These are phyloP conservation scores for Dendrolimus pini DNA, from an alignment of 2,888 invertebrate genomes.

Conservation along the genomic window DNA sequence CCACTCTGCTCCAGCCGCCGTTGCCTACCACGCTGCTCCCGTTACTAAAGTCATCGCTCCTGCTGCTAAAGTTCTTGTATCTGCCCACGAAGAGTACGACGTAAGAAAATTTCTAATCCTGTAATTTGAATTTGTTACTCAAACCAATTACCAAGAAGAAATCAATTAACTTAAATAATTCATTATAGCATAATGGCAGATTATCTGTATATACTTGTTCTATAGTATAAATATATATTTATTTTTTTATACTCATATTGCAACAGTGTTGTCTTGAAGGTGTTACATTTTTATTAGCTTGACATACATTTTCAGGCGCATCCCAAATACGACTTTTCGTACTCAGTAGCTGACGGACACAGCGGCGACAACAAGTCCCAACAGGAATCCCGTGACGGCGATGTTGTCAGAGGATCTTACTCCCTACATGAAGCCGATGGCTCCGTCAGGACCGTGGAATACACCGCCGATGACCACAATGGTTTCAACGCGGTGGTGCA, in stretches of 20 bases:
- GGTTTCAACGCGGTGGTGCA: constrained; percentile 57
- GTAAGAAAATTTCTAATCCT: not conserved
- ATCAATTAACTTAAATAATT: no score
- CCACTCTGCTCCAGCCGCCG: constrained; percentile 26
- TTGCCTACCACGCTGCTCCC: constrained; percentile 27
- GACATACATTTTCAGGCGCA: constrained; percentile 8
- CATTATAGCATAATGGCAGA: no score
- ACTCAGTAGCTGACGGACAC: constrained; percentile 69
- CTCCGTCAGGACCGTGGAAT: constrained; percentile 65
- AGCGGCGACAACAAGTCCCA: constrained; percentile 72
- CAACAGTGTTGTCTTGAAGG: no score
- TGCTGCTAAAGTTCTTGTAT: constrained; percentile 16
- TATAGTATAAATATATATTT: no score
- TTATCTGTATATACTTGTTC: no score
- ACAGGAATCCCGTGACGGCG: constrained; percentile 66
- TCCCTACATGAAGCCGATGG: constrained; percentile 68
- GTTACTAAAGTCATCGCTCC: constrained; percentile 7
- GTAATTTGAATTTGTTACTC: no score
- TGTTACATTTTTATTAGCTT: no score
- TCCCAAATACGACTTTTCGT: constrained; percentile 61
- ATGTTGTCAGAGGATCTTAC: constrained; percentile 67
- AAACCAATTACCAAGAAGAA: no score
- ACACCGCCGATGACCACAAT: constrained; percentile 67
- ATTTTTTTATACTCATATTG: no score
- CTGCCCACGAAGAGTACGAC: constrained; percentile 18